Percentiles rank a stretch among this genome's conserved stretches.
Evolutionary conservation across 2,797 vertebrate genomes (phyloP).

Genomic region (Kryptopterus vitreolus): DNA sequence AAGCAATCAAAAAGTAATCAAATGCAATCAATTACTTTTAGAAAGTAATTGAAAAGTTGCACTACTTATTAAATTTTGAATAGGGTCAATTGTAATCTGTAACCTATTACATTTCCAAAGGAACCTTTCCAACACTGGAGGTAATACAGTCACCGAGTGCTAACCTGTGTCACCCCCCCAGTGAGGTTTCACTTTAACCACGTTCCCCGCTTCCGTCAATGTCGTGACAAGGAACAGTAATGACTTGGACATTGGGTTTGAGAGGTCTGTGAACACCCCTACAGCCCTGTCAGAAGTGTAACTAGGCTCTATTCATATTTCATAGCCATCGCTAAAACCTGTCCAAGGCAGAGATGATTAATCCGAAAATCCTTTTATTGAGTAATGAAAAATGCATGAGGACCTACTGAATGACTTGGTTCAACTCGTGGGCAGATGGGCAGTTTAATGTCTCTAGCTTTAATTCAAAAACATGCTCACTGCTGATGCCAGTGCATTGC

Average conservation of each 20-base stretch:
- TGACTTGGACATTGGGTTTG: constrained; percentile 30
- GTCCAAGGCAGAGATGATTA: constrained; percentile 53
- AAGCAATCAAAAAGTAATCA: too few species aligned
- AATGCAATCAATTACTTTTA: too few species aligned
- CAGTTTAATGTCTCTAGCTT: constrained; percentile 42
- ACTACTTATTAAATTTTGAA: too few species aligned
- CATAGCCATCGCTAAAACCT: constrained; percentile 47
- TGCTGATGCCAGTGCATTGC: constrained; percentile 17
- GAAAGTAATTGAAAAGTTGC: too few species aligned
- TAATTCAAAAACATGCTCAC: constrained; percentile 35
- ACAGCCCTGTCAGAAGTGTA: constrained; percentile 32
- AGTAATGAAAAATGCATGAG: constrained; percentile 55
- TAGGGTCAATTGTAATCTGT: too few species aligned
- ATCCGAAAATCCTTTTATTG: constrained; percentile 52
- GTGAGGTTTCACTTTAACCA: constrained; percentile 34
- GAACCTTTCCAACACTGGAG: too few species aligned
- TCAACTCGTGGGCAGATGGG: constrained; percentile 46
- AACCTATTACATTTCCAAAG: too few species aligned
- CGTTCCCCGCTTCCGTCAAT: neutral
- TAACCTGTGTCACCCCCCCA: constrained; percentile 24
- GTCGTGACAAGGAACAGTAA: constrained; percentile 33
- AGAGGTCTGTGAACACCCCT: constrained; percentile 33
- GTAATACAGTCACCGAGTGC: constrained; percentile 1
- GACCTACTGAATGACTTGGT: constrained; percentile 41
- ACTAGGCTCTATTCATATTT: constrained; percentile 50